Evolutionary conservation across 2,888 invertebrate genomes (phyloP).

Genomic region (Pherbina coryleti): DNA sequence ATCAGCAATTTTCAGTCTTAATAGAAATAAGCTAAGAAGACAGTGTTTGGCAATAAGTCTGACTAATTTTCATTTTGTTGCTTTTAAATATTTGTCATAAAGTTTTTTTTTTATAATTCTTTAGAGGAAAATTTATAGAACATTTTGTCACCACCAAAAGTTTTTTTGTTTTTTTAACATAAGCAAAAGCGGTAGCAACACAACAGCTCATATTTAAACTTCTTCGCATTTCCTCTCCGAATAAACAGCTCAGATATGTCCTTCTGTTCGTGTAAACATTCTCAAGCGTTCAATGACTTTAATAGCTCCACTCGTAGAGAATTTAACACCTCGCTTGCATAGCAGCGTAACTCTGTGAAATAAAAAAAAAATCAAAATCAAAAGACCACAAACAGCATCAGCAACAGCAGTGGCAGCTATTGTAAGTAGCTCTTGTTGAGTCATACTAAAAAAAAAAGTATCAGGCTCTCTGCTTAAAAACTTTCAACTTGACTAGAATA

Average conservation of each 20-base stretch:
- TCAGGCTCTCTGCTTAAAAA: not conserved
- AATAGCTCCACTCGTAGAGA: not conserved
- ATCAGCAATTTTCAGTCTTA: too few relatives aligned
- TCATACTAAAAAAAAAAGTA: not conserved
- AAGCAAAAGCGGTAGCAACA: too few relatives aligned
- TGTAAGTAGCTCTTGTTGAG: not conserved
- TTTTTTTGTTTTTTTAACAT: too few relatives aligned
- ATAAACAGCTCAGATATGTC: slow-evolving; percentile 4
- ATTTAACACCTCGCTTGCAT: slow-evolving; percentile 1
- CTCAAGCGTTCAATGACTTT: slow-evolving; percentile 31
- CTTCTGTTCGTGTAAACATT: slow-evolving; percentile 29
- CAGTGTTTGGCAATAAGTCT: too few relatives aligned
- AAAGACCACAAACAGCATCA: not conserved
- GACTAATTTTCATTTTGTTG: too few relatives aligned
- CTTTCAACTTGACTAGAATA: not conserved
- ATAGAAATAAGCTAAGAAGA: too few relatives aligned
- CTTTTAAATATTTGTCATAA: too few relatives aligned
- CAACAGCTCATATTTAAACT: not conserved
- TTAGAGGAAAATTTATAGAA: too few relatives aligned
- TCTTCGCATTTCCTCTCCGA: not conserved
- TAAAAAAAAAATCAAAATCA: not conserved
- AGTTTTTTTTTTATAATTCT: too few relatives aligned
- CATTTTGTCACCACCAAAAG: too few relatives aligned
- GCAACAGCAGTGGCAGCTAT: not conserved
- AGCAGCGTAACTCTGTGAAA: not conserved